Evolutionary conservation across 2,888 invertebrate species (phyloP).

Genomic region (Coremacera marginata): DNA sequence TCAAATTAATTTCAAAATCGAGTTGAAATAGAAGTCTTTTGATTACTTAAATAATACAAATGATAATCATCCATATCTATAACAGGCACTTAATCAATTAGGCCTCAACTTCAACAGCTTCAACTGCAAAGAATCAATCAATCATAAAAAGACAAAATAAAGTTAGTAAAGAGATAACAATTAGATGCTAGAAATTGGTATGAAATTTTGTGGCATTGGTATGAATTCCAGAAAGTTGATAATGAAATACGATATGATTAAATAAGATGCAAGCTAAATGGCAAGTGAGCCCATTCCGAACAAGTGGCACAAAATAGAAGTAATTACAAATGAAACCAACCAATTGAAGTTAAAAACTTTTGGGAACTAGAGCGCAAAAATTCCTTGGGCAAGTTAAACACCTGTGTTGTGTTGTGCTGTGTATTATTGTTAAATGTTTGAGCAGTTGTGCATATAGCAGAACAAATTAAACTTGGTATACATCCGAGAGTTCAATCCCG

Average conservation of each 20-base stretch:
- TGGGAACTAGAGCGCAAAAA: not conserved
- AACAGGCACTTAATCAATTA: slow-evolving; percentile 65
- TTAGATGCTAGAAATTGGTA: not conserved
- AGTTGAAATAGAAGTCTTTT: slow-evolving; percentile 57
- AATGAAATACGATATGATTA: not conserved
- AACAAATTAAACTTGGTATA: no score
- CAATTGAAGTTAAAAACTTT: not conserved
- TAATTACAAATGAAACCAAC: not conserved
- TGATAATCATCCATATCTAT: slow-evolving; percentile 60
- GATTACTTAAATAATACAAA: slow-evolving; percentile 55
- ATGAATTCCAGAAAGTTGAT: not conserved
- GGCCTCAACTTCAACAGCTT: slow-evolving; percentile 68
- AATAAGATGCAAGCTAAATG: slow-evolving; percentile 7
- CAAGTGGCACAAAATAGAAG: not conserved
- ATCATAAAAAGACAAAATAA: slow-evolving; percentile 63
- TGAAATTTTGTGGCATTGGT: not conserved
- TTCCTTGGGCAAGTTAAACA: no score
- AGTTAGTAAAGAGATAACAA: slow-evolving; percentile 58
- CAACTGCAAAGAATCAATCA: slow-evolving; percentile 69
- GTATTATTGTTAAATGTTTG: no score
- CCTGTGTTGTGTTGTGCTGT: no score
- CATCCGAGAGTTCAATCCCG: no score
- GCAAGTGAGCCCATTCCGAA: slow-evolving; percentile 18
- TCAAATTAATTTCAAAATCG: slow-evolving; percentile 31
- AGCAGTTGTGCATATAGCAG: no score